Evolutionary conservation across 2,797 vertebrate species (phyloP).

Genomic region (Graptemys geographica): DNA sequence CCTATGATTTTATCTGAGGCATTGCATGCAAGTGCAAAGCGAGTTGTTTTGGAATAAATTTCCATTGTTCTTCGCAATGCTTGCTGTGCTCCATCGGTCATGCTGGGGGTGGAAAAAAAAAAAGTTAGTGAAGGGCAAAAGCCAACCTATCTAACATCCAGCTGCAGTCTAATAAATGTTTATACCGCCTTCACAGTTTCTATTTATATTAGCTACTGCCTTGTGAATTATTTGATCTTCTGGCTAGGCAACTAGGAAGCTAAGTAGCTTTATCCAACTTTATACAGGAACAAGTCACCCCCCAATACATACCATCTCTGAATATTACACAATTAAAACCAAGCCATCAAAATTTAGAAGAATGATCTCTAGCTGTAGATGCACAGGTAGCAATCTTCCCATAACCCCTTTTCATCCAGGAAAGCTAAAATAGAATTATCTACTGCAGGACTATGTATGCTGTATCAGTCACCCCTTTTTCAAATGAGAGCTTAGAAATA

Average conservation of each 20-base stretch:
- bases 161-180: background rate
- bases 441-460: background rate
- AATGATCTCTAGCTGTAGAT: background rate
- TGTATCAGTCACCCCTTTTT: background rate
- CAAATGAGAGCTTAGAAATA: background rate
- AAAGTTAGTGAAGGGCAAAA: no score
- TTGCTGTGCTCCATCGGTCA: conserved; percentile 98
- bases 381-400: background rate
- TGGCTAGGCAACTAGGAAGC: background rate
- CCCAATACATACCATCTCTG: rapidly evolving
- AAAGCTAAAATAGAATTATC: background rate
- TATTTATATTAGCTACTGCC: background rate
- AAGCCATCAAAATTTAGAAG: background rate
- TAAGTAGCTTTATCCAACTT: background rate
- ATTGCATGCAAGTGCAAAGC: conserved; percentile 96
- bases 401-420: background rate
- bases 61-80: conserved; percentile 98
- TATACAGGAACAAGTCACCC: background rate
- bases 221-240: background rate
- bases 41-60: conserved; percentile 97
- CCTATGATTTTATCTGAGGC: conserved; percentile 98
- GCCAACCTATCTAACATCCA: background rate
- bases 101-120: conserved; percentile 79
- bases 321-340: background rate
- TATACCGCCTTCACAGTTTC: background rate